Evolutionary conservation across 2,888 invertebrate species (phyloP).

Genomic region (Machimus atricapillus): DNA sequence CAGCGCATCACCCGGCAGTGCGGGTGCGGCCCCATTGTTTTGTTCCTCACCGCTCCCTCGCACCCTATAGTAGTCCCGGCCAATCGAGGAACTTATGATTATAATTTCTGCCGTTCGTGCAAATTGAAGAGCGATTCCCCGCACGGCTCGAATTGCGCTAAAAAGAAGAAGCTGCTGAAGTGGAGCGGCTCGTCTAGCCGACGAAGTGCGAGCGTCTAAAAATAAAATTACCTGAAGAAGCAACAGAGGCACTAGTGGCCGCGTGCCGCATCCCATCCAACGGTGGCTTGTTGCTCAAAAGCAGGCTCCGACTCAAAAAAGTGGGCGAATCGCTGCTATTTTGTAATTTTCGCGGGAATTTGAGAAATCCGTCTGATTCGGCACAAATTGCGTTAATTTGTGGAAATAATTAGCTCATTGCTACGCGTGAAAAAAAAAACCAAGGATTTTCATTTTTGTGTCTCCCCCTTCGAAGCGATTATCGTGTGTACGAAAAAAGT

Average conservation of each 20-base stretch:
- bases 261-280: not conserved
- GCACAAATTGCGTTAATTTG: not conserved
- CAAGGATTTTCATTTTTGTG: not conserved
- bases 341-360: not conserved
- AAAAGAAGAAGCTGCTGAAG: not conserved
- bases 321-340: not conserved
- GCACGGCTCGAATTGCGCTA: not conserved
- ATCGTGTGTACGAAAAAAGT: not conserved
- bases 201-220: not conserved
- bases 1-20: not conserved
- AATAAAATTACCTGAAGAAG: not conserved
- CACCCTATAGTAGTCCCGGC: not conserved
- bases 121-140: not conserved
- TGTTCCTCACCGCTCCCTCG: too few relatives aligned
- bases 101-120: not conserved
- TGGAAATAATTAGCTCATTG: not conserved
- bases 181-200: not conserved
- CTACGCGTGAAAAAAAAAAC: not conserved
- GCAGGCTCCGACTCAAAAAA: not conserved
- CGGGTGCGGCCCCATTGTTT: not conserved
- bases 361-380: not conserved
- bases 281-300: not conserved
- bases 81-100: not conserved
- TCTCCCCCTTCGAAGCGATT: not conserved
- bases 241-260: not conserved